phyloP scores from a whole-genome alignment of 2,888 invertebrate species.

The Apomyelois bistriatella region DNA sequence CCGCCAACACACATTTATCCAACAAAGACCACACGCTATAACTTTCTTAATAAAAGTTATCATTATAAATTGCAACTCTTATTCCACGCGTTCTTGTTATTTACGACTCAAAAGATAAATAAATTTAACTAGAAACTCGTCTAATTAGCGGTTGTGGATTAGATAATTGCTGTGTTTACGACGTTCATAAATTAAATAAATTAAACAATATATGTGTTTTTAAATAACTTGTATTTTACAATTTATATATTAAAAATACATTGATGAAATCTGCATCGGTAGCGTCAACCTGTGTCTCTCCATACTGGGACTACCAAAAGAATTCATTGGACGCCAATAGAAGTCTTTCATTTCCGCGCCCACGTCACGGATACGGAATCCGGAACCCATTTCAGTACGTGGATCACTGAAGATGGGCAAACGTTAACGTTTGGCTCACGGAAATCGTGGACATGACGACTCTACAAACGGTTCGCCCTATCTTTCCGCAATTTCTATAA shows the following conservation, averaged over 20 bases:
- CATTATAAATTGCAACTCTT: conserved; percentile 6
- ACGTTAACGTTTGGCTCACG: conserved; percentile 38
- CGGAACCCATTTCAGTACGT: conserved; percentile 55
- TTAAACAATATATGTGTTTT: too few relatives aligned
- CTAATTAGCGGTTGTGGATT: conserved; percentile 30
- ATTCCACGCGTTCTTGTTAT: conserved; percentile 1
- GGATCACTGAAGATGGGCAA: conserved; percentile 47
- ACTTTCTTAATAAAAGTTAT: conserved; percentile 10
- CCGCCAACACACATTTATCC: conserved; percentile 1
- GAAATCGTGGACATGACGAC: conserved; percentile 39
- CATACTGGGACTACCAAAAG: conserved; percentile 31
- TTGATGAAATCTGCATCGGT: not conserved
- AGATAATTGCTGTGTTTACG: conserved; percentile 23
- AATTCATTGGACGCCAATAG: conserved; percentile 51
- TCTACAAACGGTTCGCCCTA: conserved; percentile 20
- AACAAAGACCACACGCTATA: conserved; percentile 3
- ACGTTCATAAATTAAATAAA: conserved; percentile 22
- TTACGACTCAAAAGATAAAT: conserved; percentile 18
- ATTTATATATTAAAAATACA: conserved; percentile 17
- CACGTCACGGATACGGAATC: conserved; percentile 55
- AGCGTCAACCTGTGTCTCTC: conserved; percentile 11
- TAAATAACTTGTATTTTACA: too few relatives aligned
- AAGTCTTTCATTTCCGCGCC: conserved; percentile 65
- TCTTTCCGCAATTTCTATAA: not conserved
- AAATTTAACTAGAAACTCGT: conserved; percentile 27